Base-by-base conservation (phyloP, 1,140 invertebrate genomes). In the Drosophila subobscura region DNA sequence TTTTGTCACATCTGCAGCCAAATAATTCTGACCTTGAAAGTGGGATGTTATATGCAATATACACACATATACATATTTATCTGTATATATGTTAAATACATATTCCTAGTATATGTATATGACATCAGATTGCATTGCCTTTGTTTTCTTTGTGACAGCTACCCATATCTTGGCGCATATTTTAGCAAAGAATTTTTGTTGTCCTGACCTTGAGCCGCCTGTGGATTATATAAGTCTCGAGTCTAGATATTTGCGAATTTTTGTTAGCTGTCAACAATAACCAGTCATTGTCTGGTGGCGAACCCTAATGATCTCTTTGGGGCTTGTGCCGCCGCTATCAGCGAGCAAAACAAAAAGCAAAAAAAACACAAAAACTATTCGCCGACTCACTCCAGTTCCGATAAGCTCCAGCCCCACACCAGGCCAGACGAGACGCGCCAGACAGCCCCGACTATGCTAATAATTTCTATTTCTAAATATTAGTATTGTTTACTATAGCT, bases 371-470 rank as follows among this genome's bases (percentile, higher is more conserved):
- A 37, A 27, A n/a, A 40, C 33, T 27, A 64, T 68, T 58, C 53
- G 76, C 79, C 45, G 46, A 63, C 54, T 81, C 65, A 79, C 52
- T 79, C 51, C 42, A 10, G n/a, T 40, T 14, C n/a, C 14, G 77
- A 80, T 80, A 81, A 80, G 72, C 45, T 37, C 44, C 45, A 42
- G 6, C 42, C 46, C 6, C 42, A 20, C 0, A 1, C 66, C 67
- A 85, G 80, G 79, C 79, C n/a, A n/a, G n/a, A n/a, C n/a, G n/a
- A 4, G 10, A 3, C 70, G 72, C 51, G 63, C 79, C 70, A 84
- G 79, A 85, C 80, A 63, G 46, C 53, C n/a, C 20, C 42, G 33
- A 54, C 57, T 70, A 74, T 53, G 54, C 70, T 47, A 68, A 63
- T 65, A 63, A 44, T 55, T 59, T 42, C 45, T 60, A 47, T 56